Evolutionary conservation across 2,113 vertebrate genomes (phyloP).

Genomic region (Ondatra zibethicus): DNA sequence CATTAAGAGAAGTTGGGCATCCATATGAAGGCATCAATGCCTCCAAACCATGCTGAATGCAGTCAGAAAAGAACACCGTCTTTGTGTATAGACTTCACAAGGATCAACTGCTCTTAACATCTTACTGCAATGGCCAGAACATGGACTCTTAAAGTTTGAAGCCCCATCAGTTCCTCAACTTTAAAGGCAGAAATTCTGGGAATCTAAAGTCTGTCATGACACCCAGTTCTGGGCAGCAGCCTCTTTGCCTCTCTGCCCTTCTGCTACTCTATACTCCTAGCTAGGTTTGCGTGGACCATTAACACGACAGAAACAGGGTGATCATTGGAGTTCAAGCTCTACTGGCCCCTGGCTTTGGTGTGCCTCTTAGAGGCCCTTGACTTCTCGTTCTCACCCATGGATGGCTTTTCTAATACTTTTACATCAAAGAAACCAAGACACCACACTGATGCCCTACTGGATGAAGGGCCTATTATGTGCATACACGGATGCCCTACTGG

Average conservation of each 20-base stretch:
- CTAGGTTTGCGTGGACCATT: constrained; percentile 84
- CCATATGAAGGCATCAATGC: constrained; percentile 90
- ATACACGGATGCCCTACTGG: no score
- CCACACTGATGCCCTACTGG: constrained; percentile 17
- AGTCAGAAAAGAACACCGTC: constrained; percentile 87
- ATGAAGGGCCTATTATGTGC: neutral
- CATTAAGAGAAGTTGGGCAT: constrained; percentile 88
- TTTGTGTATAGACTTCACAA: constrained; percentile 86
- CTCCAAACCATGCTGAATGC: constrained; percentile 88
- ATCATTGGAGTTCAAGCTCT: neutral
- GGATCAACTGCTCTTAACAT: constrained; percentile 80
- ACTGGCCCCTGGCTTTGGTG: neutral
- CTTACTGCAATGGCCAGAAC: constrained; percentile 81
- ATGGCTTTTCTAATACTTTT: constrained; percentile 20
- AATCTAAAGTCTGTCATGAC: constrained; percentile 83
- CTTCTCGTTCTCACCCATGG: neutral
- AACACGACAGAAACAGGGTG: constrained; percentile 84
- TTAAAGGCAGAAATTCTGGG: constrained; percentile 87
- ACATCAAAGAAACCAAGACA: neutral
- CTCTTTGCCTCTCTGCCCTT: constrained; percentile 85
- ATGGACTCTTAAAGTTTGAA: constrained; percentile 74
- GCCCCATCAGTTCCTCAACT: constrained; percentile 59
- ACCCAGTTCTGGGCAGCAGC: constrained; percentile 68
- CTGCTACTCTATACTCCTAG: constrained; percentile 70
- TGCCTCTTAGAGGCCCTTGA: neutral